Conservation (phyloP, 2,888 invertebrate genomes). For the Drosophila fulvimacula region DNA sequence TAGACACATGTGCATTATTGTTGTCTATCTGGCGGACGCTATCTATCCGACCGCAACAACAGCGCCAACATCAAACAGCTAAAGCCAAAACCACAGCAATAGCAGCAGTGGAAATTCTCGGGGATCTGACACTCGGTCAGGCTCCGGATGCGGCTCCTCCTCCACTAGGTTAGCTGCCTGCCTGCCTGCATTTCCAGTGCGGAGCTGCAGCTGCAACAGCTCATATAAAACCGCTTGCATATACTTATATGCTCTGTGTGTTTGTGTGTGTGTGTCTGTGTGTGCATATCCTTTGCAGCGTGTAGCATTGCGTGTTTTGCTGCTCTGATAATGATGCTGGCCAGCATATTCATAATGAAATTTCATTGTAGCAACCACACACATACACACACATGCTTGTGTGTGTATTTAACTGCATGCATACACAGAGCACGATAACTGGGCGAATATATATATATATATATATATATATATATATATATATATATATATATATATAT, state of each 20-base stretch:
- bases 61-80: conserved; percentile 71
- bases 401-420: conserved; percentile 55
- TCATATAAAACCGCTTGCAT: conserved; percentile 75
- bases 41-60: conserved; percentile 76
- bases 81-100: conserved; percentile 73
- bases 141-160: conserved; percentile 22
- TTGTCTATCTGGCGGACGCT: conserved; percentile 75
- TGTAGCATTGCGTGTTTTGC: conserved; percentile 76
- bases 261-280: conserved; percentile 32
- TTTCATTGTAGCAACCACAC: conserved; percentile 73
- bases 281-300: conserved; percentile 73
- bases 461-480: not conserved
- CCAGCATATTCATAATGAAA: conserved; percentile 78
- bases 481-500: conserved; percentile 5
- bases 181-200: conserved; percentile 45
- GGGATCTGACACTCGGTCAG: conserved; percentile 30
- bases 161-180: conserved; percentile 37
- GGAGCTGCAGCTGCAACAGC: conserved; percentile 50
- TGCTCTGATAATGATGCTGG: conserved; percentile 79
- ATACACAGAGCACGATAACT: conserved; percentile 45
- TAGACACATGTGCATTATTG: conserved; percentile 80
- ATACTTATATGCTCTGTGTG: conserved; percentile 47
- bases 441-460: conserved; percentile 26
- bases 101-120: conserved; percentile 47
- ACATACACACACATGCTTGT: conserved; percentile 33